Evolutionary conservation across 92 coral and sea anemone genomes (phyloP).

Genomic region (Porites rus): DNA sequence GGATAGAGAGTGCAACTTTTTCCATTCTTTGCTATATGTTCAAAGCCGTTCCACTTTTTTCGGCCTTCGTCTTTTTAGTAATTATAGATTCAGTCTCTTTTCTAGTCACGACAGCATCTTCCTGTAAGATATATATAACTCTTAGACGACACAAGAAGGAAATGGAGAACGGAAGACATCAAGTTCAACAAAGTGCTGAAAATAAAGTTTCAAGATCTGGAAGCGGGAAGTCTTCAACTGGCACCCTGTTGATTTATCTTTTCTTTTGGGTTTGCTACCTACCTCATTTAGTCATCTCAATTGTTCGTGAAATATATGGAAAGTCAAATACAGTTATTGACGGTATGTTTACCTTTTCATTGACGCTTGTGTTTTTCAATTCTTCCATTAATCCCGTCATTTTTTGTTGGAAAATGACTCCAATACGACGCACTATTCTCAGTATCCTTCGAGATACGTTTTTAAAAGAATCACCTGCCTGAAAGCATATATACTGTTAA

Average conservation of each 20-base stretch:
- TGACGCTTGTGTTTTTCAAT: constrained; percentile 14
- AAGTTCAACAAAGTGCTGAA: neutral
- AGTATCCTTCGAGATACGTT: neutral
- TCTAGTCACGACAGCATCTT: neutral
- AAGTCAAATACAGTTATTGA: neutral
- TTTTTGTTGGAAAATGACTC: constrained; percentile 13
- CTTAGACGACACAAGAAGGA: constrained; percentile 21
- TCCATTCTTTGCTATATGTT: neutral
- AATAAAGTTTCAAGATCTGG: neutral
- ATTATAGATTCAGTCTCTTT: neutral
- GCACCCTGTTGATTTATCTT: constrained; percentile 13
- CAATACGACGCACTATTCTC: neutral
- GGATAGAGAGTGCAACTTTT: neutral
- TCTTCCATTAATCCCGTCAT: constrained; percentile 9
- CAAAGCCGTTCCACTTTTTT: neutral
- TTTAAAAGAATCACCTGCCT: neutral
- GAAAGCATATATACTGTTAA: neutral
- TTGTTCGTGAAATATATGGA: neutral
- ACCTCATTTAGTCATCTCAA: constrained; percentile 9
- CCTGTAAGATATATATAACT: constrained; percentile 5
- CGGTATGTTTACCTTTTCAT: neutral
- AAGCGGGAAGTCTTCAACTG: neutral
- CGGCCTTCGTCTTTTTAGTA: neutral
- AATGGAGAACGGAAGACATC: neutral
- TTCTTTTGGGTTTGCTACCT: constrained; percentile 16